These are phyloP conservation scores for Limanda limanda DNA, from an alignment of 2,113 vertebrate genomes.

Conservation along the genomic window DNA sequence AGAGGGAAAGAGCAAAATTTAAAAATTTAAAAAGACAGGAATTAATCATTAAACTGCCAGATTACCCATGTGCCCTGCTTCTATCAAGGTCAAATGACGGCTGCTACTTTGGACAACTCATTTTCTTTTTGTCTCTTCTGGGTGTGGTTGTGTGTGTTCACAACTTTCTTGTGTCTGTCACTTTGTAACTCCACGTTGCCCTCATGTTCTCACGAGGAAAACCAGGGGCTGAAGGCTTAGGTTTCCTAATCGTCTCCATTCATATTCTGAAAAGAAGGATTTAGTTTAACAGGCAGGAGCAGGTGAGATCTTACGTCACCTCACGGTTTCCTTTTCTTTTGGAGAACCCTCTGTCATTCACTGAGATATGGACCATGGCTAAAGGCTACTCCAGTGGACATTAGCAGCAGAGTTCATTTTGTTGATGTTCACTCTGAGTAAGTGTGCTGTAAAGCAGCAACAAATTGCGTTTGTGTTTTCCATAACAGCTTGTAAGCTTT, in stretches of 20 bases:
- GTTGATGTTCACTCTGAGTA: background rate
- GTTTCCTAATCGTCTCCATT: conserved; percentile 16
- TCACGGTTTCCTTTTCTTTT: conserved; percentile 29
- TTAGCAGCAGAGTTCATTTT: conserved; percentile 7
- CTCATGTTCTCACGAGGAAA: conserved; percentile 46
- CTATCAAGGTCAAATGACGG: conserved; percentile 87
- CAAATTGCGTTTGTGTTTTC: conserved; percentile 25
- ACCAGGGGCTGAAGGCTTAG: conserved; percentile 33
- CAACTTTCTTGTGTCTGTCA: conserved; percentile 16
- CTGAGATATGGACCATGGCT: conserved; percentile 5
- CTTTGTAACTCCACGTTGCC: conserved; percentile 11
- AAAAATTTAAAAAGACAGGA: conserved; percentile 14
- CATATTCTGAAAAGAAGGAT: conserved; percentile 50
- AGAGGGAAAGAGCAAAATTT: conserved; percentile 50
- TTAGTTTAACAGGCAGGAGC: conserved; percentile 67
- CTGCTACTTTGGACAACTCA: conserved; percentile 77
- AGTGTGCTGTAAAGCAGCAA: conserved; percentile 1
- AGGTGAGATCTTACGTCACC: conserved; percentile 71
- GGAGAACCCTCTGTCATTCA: conserved; percentile 26
- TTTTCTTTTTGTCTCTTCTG: conserved; percentile 32
- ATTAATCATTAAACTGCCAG: conserved; percentile 90
- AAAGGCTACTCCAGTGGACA: conserved; percentile 4
- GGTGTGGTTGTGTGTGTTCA: conserved; percentile 6
- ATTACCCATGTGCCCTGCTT: conserved; percentile 86
- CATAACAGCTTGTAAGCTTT: background rate